Evolutionary conservation across 35 echinoderm and acorn worm species (phyloP), one percentile per base, ranked within the genome.

Genomic region (Ptychodera flava): DNA sequence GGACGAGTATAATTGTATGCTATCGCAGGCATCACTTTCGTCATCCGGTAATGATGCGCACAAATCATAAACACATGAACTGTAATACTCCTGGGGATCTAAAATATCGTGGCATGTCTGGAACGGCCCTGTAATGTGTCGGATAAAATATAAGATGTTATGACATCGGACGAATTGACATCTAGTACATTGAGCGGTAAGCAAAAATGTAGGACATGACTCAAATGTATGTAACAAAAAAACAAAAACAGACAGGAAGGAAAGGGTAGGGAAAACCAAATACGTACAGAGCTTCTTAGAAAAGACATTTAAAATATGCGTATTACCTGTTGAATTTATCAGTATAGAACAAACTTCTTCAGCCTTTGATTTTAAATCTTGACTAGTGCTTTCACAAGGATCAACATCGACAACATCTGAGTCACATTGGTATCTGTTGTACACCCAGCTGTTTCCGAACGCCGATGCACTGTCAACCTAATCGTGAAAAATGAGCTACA

Each of bases 31-130:
- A 27, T 88, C 32, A 12, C 6, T 64, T 6, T 64, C 45, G 45
- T 97, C 95, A 31, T 85, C 81, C 0, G 95, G 95, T 30, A 97
- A 77, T 0, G 92, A 91, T 0, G 87, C 87, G 82, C 95, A 97
- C 14, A 97, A 84, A 38, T 97, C 95, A 85, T 94, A 97, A 15
- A 94, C 35, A 82, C 95, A 97, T 28, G 89, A 77, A 32, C 91
- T 84, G 31, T 89, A 92, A 86, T 91, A 94, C 1, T 31, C 34
- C 0, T 86, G 79, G 1, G 92, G 92, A 78, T 93, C 92, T 31
- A 97, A 38, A 35, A 85, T 83, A 32, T 85, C 84, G 81, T 91
- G 92, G 36, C 95, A 97, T 28, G 77, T 64, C 45, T 12, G 45
- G 22, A 64, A 64, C 45, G 45, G 45, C 22, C 45, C 45, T 64